A percentile compares a stretch with the other conserved stretches of the same genome.
phyloP scores from a whole-genome alignment of 2,888 invertebrate genomes.

The Agonopterix alstromeriana region DNA sequence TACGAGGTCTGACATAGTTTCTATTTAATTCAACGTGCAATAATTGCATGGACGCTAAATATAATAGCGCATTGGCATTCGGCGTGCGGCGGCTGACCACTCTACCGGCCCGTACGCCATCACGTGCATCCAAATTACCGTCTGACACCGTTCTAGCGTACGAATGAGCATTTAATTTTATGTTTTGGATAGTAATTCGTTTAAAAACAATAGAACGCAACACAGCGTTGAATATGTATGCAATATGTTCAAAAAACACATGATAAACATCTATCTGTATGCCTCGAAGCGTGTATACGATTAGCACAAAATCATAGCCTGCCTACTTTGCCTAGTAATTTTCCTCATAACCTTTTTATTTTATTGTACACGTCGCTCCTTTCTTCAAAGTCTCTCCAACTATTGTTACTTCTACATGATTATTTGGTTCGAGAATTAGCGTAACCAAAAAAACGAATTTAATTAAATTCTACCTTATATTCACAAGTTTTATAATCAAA shows the following conservation, averaged over 20 bases:
- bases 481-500: too few relatives aligned
- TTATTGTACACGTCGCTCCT: too few relatives aligned
- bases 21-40: constrained; percentile 44
- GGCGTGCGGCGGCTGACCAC: constrained; percentile 30
- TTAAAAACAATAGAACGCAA: constrained; percentile 35
- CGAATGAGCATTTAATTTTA: constrained; percentile 58
- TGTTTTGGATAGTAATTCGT: constrained; percentile 44
- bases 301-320: too few relatives aligned
- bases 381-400: too few relatives aligned
- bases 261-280: too few relatives aligned
- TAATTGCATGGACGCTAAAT: constrained; percentile 57
- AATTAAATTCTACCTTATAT: too few relatives aligned
- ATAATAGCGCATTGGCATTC: constrained; percentile 64
- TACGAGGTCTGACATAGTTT: constrained; percentile 46
- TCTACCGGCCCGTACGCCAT: constrained; percentile 34
- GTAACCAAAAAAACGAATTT: too few relatives aligned
- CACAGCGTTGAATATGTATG: constrained; percentile 27
- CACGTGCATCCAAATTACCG: constrained; percentile 61
- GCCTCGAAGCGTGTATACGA: too few relatives aligned
- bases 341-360: too few relatives aligned
- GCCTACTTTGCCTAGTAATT: too few relatives aligned
- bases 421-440: too few relatives aligned
- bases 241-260: background rate
- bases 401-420: too few relatives aligned
- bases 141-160: constrained; percentile 46